Evolutionary conservation across 1,140 invertebrate species (phyloP).

Genomic region (Rhynchophorus ferrugineus): DNA sequence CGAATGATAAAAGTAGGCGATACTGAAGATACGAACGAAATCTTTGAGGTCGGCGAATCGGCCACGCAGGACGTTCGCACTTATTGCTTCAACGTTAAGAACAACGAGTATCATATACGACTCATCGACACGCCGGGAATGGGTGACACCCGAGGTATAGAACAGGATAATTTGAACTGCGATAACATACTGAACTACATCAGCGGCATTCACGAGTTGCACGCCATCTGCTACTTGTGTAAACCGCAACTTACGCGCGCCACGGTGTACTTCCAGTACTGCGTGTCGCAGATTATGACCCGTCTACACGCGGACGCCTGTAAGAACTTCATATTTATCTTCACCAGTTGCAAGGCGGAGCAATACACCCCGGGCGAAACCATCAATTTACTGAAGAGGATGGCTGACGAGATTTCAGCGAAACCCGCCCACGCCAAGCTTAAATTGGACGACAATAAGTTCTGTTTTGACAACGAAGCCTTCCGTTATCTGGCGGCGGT

Average conservation of each 20-base stretch:
- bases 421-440: conserved; percentile 26
- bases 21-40: conserved; percentile 32
- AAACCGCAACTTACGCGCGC: conserved; percentile 30
- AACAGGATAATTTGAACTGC: conserved; percentile 32
- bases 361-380: conserved; percentile 33
- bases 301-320: conserved; percentile 31
- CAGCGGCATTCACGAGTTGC: conserved; percentile 24
- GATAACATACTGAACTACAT: conserved; percentile 33
- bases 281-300: conserved; percentile 33
- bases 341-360: conserved; percentile 31
- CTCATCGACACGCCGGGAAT: conserved; percentile 36
- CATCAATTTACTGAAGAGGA: conserved; percentile 5
- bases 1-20: conserved; percentile 21
- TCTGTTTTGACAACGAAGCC: conserved; percentile 36
- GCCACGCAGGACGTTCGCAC: conserved; percentile 31
- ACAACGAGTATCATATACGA: conserved; percentile 20
- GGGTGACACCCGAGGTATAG: conserved; percentile 29
- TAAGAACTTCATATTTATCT: conserved; percentile 33
- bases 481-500: conserved; percentile 31
- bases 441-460: conserved; percentile 26
- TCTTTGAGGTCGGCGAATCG: conserved; percentile 23
- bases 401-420: conserved; percentile 21
- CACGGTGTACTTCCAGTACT: conserved; percentile 32
- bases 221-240: conserved; percentile 34
- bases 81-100: conserved; percentile 28